Base-by-base conservation (phyloP, 1,140 invertebrate species). In the Brachionus asplanchnoidis region DNA sequence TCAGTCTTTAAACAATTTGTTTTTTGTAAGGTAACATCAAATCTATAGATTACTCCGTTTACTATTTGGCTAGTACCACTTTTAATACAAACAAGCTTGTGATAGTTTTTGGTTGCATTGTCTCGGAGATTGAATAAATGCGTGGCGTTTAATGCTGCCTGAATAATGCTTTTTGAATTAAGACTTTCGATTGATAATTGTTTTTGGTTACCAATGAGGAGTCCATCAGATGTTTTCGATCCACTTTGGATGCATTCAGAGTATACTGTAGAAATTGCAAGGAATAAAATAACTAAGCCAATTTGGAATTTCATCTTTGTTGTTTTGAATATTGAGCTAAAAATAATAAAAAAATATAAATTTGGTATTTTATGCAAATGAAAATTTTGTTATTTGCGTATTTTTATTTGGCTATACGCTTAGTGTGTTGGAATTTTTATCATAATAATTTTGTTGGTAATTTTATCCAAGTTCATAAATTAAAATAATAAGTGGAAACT, bases 51-150 rank as follows among this genome's bases (percentile, higher is more conserved):
- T 14, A 50, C 20, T n/a, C 73, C 73, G 26, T 23, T 14, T 12
- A 77, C 73, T 46, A 77, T 20, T 77, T 77, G 73, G 26, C 17
- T 50, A 14, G 73, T 50, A 26, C 73, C 73, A 77, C 73, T 77
- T 32, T 77, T 77, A n/a, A 77, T 77, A 50, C 73, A 77, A 26
- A 28, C 46, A 9, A 77, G 20, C 28, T 50, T 77, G 11, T 50
- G 23, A 46, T 77, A 77, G 42, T 77, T 77, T 77, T 77, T 73
- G 40, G 68, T 73, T 20, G 68, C 40, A 12, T 73, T 73, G 17
- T 73, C n/a, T 12, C 32, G 40, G 50, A 77, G 11, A 26, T 50
- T 77, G 73, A 26, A 46, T 50, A 50, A 50, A 50, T 77, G 44
- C 0, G 44, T 77, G n/a, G 17, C 42, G 11, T 77, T 77, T 26